Evolutionary conservation across 2,113 vertebrate genomes (phyloP), one percentile per base, ranked within the genome.

Genomic region (Ammodytes dubius): DNA sequence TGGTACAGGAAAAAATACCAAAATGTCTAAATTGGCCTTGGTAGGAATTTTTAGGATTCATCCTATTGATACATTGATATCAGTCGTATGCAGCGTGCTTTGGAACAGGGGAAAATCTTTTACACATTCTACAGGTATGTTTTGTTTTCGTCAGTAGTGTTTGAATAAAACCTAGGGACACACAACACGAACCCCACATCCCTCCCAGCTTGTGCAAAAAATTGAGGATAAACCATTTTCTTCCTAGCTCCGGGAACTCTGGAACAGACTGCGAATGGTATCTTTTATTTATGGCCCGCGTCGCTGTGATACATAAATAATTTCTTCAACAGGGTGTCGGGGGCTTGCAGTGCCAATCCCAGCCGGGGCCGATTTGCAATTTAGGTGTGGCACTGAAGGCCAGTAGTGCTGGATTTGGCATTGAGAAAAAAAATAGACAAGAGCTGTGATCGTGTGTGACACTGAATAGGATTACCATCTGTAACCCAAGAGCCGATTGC

Each of bases 231-330:
- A 91, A 91, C 73, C 11, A 12, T 82, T 90, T 83, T 89, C 80
- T 88, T 81, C 79, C 59, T 56, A 88, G 80, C 83, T 76, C 46
- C 13, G 4, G 79, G 56, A 86, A 63, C 67, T 71, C 50, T 56
- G 72, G 70, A 82, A 64, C 81, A 77, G 79, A 84, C 81, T 89
- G 81, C 72, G 79, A 82, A 77, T 74, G 70, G 64, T 83, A 93
- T 93, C 70, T 92, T 92, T 92, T 93, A 91, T 93, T 94, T 94
- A 94, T 93, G 91, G 82, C 74, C 5, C 49, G 68, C 70, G 67
- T 89, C 64, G 57, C 67, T 88, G 83, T 84, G 88, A 92, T 92
- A 87, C 86, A 90, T 92, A 87, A 92, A 93, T 93, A 92, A 93
- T 93, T 88, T 91, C 86, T 88, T 69, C 77, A 74, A 85, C 79